Evolutionary conservation across 1,140 invertebrate genomes (phyloP), one percentile per base, ranked within the genome.

Genomic region (Gonioctena quinquepunctata): DNA sequence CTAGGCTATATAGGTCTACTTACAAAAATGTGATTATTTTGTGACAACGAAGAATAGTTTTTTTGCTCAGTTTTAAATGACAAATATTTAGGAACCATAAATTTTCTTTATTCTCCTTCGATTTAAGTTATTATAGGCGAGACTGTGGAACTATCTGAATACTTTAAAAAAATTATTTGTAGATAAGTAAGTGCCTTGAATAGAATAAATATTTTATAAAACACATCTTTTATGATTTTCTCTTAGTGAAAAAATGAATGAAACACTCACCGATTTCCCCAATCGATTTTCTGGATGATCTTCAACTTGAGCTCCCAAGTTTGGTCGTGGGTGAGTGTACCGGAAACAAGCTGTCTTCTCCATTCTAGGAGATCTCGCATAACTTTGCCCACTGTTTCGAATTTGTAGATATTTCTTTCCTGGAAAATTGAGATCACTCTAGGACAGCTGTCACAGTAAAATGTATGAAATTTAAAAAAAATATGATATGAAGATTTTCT

Each of bases 221-320:
- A 8, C 3, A 54, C 33, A 6, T 42, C 2, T 16, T 13, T 54
- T 0, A 21, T 21, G 18, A 54, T 21, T 54, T n/a, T 42, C 27
- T 42, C 1, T 42, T 42, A 3, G 33, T 42, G 16, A 1, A 42
- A 42, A 11, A 42, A 13, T n/a, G 8, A n/a, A n/a, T n/a, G 16
- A 1, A 13, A n/a, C 1, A 91, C 92, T 93, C 82, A 95, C 95
- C 93, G 89, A 87, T 97, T 97, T 60, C 95, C 96, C 94, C 94
- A 97, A 83, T 98, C 96, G 52, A 98, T 93, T 84, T 96, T 96
- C 23, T 90, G 90, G 64, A 94, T 94, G 56, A 97, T 94, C 79
- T 94, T 91, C 66, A 94, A 85, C 81, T 95, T 93, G 23, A 97
- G 79, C 77, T 96, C 94, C 54, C 89, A 84, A 0, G 92, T 94